Evolutionary conservation across 1,140 invertebrate species (phyloP).

Genomic region (Acromyrmex charruanus): DNA sequence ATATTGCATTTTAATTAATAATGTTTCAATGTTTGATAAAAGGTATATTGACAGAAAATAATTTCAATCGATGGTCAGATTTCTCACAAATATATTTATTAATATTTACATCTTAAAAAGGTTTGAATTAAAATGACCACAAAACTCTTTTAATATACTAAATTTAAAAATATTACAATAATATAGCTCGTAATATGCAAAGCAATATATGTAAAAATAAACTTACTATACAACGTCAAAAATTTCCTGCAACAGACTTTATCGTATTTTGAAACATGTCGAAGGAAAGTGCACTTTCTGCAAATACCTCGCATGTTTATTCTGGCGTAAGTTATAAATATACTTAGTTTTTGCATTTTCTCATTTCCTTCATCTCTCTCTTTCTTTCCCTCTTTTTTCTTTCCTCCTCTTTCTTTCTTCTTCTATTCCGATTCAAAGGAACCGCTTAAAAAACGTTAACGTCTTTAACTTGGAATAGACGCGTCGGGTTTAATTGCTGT

Average conservation of each 20-base stretch:
- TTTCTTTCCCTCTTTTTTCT: neutral
- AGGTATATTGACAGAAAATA: constrained; percentile 12
- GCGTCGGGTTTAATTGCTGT: constrained; percentile 75
- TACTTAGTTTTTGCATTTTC: constrained; percentile 58
- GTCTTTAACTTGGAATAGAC: constrained; percentile 66
- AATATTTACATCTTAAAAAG: constrained; percentile 8
- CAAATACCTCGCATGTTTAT: constrained; percentile 80
- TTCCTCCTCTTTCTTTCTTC: constrained; percentile 36
- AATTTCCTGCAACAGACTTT: neutral
- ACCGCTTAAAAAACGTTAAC: neutral
- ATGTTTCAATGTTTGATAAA: neutral
- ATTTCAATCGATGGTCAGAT: neutral
- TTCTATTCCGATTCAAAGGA: constrained; percentile 30
- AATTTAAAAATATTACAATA: neutral
- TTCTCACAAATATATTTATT: neutral
- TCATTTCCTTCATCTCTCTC: constrained; percentile 50
- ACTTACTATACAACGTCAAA: neutral
- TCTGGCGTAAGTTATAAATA: constrained; percentile 79
- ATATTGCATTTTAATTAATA: constrained; percentile 37
- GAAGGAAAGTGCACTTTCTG: constrained; percentile 74
- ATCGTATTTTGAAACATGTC: neutral
- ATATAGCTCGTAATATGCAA: too few relatives aligned
- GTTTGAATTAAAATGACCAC: neutral
- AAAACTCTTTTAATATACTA: neutral
- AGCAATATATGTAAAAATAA: too few relatives aligned